phyloP scores from a whole-genome alignment of 35 echinoderm and acorn worm species.

The Ophioderma brevispina region DNA sequence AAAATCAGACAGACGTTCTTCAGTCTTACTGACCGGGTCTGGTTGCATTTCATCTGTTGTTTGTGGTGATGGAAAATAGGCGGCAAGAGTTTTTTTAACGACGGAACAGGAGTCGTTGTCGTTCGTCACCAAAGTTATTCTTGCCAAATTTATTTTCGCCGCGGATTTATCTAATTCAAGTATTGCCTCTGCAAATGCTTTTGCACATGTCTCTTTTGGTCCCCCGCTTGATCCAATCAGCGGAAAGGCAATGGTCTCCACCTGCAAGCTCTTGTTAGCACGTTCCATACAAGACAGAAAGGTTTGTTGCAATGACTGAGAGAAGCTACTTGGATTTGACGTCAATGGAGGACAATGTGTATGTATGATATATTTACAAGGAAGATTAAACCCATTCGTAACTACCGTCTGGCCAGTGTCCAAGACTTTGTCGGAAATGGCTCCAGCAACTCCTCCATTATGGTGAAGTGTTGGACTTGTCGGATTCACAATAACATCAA shows the following conservation, averaged over 20 bases:
- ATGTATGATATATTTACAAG: background rate
- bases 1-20: no score
- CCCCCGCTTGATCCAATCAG: background rate
- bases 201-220: background rate
- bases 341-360: background rate
- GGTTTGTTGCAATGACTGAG: background rate
- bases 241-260: background rate
- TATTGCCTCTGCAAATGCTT: background rate
- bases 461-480: background rate
- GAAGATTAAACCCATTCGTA: background rate
- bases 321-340: background rate
- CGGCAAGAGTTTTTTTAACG: background rate
- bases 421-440: background rate
- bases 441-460: background rate
- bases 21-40: no score
- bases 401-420: background rate
- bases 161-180: background rate
- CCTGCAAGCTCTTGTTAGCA: background rate
- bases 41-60: no score
- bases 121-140: background rate
- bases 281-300: background rate
- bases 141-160: background rate
- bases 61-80: background rate
- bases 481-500: background rate
- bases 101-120: background rate